Evolutionary conservation across 2,797 vertebrate genomes (phyloP).

Genomic region (Hydrophis major): DNA sequence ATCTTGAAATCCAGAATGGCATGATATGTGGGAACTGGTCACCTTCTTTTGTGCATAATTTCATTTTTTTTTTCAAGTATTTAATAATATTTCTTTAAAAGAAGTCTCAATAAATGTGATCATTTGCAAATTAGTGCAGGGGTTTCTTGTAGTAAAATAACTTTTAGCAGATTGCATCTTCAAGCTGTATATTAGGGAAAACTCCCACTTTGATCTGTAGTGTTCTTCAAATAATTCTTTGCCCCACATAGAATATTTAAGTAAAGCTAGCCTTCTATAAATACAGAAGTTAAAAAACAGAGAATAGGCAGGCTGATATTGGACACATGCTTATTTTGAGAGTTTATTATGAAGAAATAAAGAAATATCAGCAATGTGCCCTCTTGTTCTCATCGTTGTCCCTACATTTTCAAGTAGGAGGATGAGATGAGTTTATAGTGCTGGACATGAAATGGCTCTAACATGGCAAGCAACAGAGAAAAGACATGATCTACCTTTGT

Average conservation of each 20-base stretch:
- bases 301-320: background rate
- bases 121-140: background rate
- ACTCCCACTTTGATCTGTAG: background rate
- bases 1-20: background rate
- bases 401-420: background rate
- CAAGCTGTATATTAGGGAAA: background rate
- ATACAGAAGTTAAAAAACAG: background rate
- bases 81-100: background rate
- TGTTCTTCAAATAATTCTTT: background rate
- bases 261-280: background rate
- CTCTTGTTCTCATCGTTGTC: background rate
- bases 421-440: background rate
- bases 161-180: background rate
- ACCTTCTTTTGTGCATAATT: background rate
- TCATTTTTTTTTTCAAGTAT: background rate
- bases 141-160: background rate
- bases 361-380: background rate
- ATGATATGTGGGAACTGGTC: background rate
- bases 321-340: background rate
- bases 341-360: background rate
- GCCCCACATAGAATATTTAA: background rate
- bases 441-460: background rate
- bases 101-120: background rate
- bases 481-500: background rate
- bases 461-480: background rate